Evolutionary conservation across 2,888 invertebrate genomes (phyloP), one percentile per base, ranked within the genome.

Genomic region (Isoperla grammatica): DNA sequence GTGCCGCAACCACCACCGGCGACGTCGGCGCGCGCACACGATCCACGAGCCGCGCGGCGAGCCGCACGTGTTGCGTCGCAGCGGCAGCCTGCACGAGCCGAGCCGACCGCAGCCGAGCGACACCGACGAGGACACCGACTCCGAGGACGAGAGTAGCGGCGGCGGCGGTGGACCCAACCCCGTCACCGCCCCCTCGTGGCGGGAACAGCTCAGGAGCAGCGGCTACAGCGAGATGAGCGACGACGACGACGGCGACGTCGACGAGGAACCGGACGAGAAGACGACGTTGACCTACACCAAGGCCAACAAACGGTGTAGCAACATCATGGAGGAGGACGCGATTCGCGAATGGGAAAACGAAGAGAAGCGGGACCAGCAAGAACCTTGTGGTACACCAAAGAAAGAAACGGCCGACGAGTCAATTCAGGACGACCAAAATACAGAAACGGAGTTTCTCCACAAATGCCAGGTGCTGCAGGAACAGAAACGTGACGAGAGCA

Each of bases 11-110:
- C 20, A 49, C 6, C 45, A 20, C 35, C 29, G 12, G 12, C 17
- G 29, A 20, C 72, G 77, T 11, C 75, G 76, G 59, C 70, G 78
- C 57, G 75, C 78, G 11, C 75, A 75, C 60, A 79, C 79, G 65
- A 78, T 78, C 66, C 77, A 80, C 69, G 80, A 74, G 71, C 65
- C 71, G 57, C 62, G 70, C 60, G 22, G 69, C 63, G 48, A 65
- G 19, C 59, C 61, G 1, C 65, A 45, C 48, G 35, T 20, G 19
- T 40, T 40, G 45, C 37, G 46, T 5, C 20, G 57, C 55, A 42
- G 55, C 42, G 55, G 43, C 42, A 40, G 43, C 22, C 37, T 19
- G 9, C 9, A 19, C 55, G 55, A 19, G 40, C 23, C 42, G 5
- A n/a, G 35, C 50, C 5, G 62, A 19, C 64, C 61, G 2, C 62